These are phyloP conservation scores for Trematomus bernacchii DNA, from an alignment of 2,797 vertebrate genomes.

Conservation along the genomic window DNA sequence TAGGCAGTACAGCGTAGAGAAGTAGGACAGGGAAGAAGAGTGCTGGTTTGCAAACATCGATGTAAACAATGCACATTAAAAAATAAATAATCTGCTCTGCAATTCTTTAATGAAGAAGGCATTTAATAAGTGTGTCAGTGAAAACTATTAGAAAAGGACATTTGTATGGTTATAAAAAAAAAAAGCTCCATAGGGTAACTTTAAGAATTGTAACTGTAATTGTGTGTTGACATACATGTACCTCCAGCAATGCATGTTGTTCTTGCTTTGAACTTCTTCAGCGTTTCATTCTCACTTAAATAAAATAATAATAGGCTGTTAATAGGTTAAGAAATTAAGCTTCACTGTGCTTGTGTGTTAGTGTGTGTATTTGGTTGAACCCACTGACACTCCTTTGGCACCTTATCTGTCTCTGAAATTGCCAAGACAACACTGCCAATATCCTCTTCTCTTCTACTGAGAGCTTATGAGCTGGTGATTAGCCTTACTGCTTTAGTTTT, in stretches of 20 bases:
- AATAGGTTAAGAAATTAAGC: not conserved
- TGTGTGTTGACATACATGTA: not conserved
- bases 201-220: not conserved
- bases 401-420: conserved; percentile 6
- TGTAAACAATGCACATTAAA: not conserved
- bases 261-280: not conserved
- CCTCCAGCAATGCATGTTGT: not conserved
- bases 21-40: not conserved
- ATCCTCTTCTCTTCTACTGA: conserved; percentile 17
- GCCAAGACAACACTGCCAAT: conserved; percentile 4
- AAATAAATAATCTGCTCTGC: not conserved
- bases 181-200: not conserved
- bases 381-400: not conserved
- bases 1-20: not conserved
- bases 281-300: not conserved
- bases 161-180: not conserved
- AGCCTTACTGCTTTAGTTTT: not conserved
- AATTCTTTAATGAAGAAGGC: not conserved
- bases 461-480: conserved; percentile 23
- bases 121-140: not conserved
- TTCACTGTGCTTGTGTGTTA: not conserved
- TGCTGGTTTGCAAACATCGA: too few relatives aligned
- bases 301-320: not conserved
- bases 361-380: not conserved
- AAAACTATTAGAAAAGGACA: not conserved